Percentiles rank a stretch among this genome's conserved stretches.
These are phyloP conservation scores for Carterocephalus palaemon DNA, from an alignment of 2,888 invertebrate genomes.

Conservation along the genomic window DNA sequence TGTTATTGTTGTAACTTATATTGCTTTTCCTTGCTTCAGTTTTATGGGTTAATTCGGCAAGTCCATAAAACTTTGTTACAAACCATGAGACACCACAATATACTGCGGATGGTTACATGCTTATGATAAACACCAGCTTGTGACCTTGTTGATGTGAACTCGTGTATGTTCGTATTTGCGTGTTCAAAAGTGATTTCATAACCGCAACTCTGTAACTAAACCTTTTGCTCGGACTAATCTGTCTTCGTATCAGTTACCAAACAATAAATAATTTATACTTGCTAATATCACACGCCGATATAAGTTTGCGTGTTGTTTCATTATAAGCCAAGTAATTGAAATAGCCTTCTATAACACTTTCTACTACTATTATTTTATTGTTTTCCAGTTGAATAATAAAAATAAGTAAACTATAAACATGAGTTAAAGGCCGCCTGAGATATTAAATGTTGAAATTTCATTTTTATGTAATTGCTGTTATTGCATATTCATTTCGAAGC, in stretches of 20 bases:
- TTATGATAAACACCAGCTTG: slow-evolving; percentile 46
- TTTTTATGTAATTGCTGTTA: background rate
- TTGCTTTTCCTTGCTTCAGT: too few species aligned
- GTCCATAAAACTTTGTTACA: too few species aligned
- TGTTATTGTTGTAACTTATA: too few species aligned
- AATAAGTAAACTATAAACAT: too few species aligned
- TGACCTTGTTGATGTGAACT: slow-evolving; percentile 47
- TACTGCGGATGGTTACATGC: background rate
- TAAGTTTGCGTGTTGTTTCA: slow-evolving; percentile 46
- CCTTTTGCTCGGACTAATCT: slow-evolving; percentile 15
- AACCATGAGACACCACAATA: too few species aligned
- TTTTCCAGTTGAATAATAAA: too few species aligned
- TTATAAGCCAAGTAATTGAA: slow-evolving; percentile 42
- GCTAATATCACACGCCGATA: slow-evolving; percentile 29
- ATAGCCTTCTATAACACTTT: slow-evolving; percentile 51
- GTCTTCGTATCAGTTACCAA: slow-evolving; percentile 42
- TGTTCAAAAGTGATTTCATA: slow-evolving; percentile 50
- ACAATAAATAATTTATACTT: slow-evolving; percentile 25
- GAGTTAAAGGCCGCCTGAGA: too few species aligned
- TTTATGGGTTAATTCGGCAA: too few species aligned
- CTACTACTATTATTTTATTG: slow-evolving; percentile 32
- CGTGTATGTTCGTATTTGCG: slow-evolving; percentile 34
- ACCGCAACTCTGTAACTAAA: slow-evolving; percentile 37
- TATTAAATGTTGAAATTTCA: background rate
- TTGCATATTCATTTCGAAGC: slow-evolving; percentile 7